Evolutionary conservation across 2,113 vertebrate species (phyloP).

Genomic region (Tachuris rubrigastra): DNA sequence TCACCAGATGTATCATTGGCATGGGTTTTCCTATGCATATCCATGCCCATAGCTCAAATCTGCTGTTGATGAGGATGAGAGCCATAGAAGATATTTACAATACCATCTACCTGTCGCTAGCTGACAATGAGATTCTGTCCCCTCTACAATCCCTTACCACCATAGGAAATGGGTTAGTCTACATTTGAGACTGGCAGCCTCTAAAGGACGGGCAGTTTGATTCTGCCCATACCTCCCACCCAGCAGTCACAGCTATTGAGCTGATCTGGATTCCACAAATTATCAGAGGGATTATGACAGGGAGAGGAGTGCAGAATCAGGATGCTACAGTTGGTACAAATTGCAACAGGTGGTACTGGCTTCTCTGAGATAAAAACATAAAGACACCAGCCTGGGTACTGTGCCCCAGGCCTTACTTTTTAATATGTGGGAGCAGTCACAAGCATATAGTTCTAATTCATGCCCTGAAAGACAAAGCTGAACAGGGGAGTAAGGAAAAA

Average conservation of each 20-base stretch:
- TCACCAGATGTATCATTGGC: neutral
- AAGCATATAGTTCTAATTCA: neutral
- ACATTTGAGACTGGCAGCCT: neutral
- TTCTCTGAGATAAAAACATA: neutral
- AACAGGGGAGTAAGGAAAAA: neutral
- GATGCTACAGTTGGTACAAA: neutral
- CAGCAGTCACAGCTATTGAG: neutral
- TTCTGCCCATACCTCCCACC: neutral
- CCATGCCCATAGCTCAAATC: neutral
- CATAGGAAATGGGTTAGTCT: neutral
- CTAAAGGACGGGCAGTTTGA: neutral
- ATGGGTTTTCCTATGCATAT: neutral
- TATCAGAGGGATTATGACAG: neutral
- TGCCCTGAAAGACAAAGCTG: neutral
- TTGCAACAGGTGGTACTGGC: neutral
- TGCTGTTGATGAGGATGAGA: neutral
- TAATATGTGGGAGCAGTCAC: neutral
- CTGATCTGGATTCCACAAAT: neutral
- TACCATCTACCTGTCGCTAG: neutral
- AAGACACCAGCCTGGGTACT: neutral
- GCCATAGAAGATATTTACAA: neutral
- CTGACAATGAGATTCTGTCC: neutral
- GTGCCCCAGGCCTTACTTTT: neutral
- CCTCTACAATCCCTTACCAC: neutral
- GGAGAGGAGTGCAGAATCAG: neutral